These are phyloP conservation scores for Pteropus rufus DNA, from an alignment of 2,797 vertebrate species.

Conservation along the genomic window DNA sequence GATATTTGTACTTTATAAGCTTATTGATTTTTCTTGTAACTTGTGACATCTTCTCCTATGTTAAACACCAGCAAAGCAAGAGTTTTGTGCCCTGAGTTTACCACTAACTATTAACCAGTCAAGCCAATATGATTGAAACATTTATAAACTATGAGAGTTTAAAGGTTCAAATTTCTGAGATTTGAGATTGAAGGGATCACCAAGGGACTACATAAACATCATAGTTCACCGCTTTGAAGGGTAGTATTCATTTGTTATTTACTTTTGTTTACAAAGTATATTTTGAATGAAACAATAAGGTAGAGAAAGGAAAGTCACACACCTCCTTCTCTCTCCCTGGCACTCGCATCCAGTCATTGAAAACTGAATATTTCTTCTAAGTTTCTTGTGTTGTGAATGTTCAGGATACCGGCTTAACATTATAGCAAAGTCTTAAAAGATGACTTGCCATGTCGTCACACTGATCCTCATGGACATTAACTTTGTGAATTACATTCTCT, in stretches of 20 bases:
- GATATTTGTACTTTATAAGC: not conserved
- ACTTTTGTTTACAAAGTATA: not conserved
- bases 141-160: not conserved
- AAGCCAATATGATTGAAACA: not conserved
- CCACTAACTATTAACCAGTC: not conserved
- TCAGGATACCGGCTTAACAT: not conserved
- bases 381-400: not conserved
- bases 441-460: not conserved
- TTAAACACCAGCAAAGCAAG: not conserved
- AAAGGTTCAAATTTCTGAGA: not conserved
- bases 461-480: not conserved
- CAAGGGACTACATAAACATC: not conserved
- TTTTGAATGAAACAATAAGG: not conserved
- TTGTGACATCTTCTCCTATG: not conserved
- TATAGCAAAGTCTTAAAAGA: not conserved
- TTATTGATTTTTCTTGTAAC: not conserved
- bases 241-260: not conserved
- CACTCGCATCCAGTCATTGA: not conserved
- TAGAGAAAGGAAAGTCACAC: not conserved
- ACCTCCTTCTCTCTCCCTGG: not conserved
- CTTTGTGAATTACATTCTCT: not conserved
- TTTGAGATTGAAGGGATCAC: not conserved
- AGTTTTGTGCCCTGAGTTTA: not conserved
- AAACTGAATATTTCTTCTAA: not conserved
- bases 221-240: not conserved